Base-by-base conservation (phyloP, 2,797 vertebrate genomes). In the Micromesistius poutassou region DNA sequence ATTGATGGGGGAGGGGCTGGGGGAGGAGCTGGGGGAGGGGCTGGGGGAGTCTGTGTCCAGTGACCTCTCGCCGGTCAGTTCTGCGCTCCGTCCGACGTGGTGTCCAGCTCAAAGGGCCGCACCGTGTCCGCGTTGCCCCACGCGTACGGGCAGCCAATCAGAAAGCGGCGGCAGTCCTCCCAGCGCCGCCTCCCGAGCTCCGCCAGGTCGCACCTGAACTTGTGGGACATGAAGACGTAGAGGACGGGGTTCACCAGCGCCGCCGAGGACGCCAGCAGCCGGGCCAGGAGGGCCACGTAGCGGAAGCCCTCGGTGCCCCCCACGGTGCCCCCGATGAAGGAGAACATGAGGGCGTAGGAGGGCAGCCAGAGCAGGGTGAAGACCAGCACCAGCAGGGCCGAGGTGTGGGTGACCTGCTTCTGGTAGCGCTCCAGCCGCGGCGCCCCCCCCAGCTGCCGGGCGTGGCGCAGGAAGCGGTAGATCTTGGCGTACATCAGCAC, bases 301-400 rank as follows among this genome's bases (percentile, higher is more conserved):
- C 87, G 87, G 76, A 85, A 85, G 46, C 79, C 74, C 0, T 76
- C 71, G 2, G 70, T 80, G 70, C 62, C 71, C 8, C 1, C 50
- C 4, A 82, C 9, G 8, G 62, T 82, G 28, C 81, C 80, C 30
- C 88, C 89, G 0, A 93, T 83, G 70, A 91, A 89, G 76, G 89
- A 87, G 88, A 95, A 94, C 94, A 95, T 95, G 73, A 95, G 88
- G 3, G 76, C 82, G 6, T 95, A 95, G 72, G 95, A 93, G 36
- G 94, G 94, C 80, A 95, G 85, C 94, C 95, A 95, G 82, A 94
- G 93, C 31, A 94, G 35, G 5, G 94, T 94, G 79, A 95, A 95
- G 68, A 93, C 85, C 31, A 93, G 62, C 13, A 95, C 95, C 75
- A 95, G 87, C 62, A 95, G 87, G 13, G 93, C 92, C 3, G 92